phyloP scores from a whole-genome alignment of 2,113 vertebrate species.

The Phalacrocorax brasilianus region DNA sequence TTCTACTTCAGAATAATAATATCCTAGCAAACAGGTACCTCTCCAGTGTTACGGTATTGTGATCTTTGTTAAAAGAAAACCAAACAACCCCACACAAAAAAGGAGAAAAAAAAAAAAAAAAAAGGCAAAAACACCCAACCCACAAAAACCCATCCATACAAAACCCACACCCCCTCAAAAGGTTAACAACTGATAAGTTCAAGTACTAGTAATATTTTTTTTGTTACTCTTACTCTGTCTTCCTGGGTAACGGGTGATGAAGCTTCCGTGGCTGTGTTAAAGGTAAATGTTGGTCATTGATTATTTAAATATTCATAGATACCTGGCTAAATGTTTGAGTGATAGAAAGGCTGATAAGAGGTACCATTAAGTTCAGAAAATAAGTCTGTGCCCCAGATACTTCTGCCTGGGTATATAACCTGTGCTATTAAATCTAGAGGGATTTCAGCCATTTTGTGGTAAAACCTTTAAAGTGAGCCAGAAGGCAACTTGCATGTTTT shows the following conservation, averaged over 20 bases:
- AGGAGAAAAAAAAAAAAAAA: no score
- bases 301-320: background rate
- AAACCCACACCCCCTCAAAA: background rate
- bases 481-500: background rate
- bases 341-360: background rate
- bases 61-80: background rate
- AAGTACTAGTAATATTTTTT: background rate
- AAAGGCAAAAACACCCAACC: no score
- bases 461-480: background rate
- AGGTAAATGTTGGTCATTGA: background rate
- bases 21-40: background rate
- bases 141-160: no score
- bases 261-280: background rate
- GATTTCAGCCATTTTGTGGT: background rate
- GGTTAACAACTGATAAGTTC: background rate
- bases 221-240: background rate
- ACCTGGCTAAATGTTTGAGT: background rate
- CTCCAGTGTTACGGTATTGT: background rate
- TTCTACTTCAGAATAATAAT: background rate
- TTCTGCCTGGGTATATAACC: background rate
- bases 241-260: background rate
- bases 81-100: background rate
- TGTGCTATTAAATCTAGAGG: background rate
- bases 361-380: background rate
- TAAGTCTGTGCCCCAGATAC: accelerated